phyloP scores from a whole-genome alignment of 2,113 vertebrate species.

The Butorides virescens region DNA sequence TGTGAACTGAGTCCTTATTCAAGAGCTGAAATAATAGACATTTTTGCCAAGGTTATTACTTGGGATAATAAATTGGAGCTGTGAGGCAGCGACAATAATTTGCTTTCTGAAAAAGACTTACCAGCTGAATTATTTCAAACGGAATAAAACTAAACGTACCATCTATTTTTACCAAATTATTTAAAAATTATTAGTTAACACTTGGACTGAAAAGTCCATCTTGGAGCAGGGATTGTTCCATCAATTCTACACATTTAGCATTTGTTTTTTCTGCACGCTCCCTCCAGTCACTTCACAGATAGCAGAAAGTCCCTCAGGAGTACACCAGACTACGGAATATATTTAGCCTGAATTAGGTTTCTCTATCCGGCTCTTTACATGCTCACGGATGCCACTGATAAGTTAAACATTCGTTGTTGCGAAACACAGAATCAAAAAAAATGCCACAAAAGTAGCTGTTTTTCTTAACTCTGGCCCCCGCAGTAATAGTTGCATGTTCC shows the following conservation, averaged over 20 bases:
- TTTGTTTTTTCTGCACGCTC: background rate
- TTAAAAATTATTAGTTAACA: background rate
- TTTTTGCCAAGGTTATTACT: slow-evolving; percentile 55
- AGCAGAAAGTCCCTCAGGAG: background rate
- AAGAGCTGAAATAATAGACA: slow-evolving; percentile 20
- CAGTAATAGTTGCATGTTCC: background rate
- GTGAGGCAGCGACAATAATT: background rate
- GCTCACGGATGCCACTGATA: background rate
- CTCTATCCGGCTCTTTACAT: background rate
- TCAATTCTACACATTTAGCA: background rate
- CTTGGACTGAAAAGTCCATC: background rate
- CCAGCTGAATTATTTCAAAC: background rate
- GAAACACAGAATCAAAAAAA: background rate
- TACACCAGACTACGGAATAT: background rate
- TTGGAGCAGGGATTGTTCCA: background rate
- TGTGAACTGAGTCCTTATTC: slow-evolving; percentile 38
- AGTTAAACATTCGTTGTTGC: background rate
- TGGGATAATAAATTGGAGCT: slow-evolving; percentile 1
- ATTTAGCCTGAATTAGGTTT: background rate
- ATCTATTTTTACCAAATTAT: background rate
- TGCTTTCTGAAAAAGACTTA: slow-evolving; percentile 1
- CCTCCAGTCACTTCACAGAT: background rate
- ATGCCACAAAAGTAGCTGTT: background rate
- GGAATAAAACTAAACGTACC: background rate
- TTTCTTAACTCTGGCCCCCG: background rate